Conservation (phyloP, 2,888 invertebrate genomes). For the Peribatodes rhomboidaria region DNA sequence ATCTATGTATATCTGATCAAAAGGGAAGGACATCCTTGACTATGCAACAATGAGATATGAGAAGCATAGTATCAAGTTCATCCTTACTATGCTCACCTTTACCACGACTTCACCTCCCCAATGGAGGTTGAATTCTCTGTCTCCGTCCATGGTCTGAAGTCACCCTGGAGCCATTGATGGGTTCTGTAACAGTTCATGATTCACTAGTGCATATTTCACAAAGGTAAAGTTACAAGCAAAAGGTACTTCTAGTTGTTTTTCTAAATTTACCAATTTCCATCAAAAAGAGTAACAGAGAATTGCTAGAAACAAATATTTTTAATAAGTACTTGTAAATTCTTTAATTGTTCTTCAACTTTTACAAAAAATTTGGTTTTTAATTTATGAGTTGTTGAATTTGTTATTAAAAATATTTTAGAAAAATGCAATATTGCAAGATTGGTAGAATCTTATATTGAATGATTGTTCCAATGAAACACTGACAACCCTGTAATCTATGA, state of each 20-base stretch:
- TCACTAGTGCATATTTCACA: not conserved
- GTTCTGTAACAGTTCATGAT: constrained; percentile 36
- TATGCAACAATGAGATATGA: not conserved
- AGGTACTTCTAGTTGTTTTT: too few species aligned
- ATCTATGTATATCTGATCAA: too few species aligned
- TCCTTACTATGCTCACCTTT: constrained; percentile 63
- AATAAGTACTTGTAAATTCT: too few species aligned
- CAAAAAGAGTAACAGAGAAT: too few species aligned
- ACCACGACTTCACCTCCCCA: constrained; percentile 80
- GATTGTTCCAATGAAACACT: constrained; percentile 32
- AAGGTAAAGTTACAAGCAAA: too few species aligned
- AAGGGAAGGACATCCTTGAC: not conserved
- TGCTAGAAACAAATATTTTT: too few species aligned
- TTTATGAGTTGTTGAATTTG: too few species aligned
- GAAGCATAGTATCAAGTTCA: constrained; percentile 17
- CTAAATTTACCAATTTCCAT: too few species aligned
- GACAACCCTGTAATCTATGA: constrained; percentile 60
- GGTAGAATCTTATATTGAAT: constrained; percentile 6
- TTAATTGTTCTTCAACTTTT: too few species aligned
- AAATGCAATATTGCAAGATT: too few species aligned
- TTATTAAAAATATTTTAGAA: too few species aligned
- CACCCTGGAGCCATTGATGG: constrained; percentile 56
- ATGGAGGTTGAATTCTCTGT: constrained; percentile 76
- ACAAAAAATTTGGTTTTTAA: too few species aligned
- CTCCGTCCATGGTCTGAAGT: constrained; percentile 68